Conservation (phyloP, 2,113 vertebrate genomes). For the Dasyprocta punctata region DNA sequence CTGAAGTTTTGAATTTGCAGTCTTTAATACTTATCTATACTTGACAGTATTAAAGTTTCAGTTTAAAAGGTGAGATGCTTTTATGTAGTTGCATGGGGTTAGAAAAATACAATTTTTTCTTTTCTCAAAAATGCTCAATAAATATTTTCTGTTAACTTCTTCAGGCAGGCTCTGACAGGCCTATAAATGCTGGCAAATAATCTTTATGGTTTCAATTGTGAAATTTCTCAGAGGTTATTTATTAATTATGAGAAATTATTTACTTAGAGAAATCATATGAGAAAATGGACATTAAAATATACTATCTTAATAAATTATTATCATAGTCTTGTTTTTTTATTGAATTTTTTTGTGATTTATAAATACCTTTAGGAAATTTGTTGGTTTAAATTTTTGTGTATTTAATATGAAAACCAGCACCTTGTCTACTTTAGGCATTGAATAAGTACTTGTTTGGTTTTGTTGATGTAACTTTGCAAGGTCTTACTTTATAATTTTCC, state of each 20-base stretch:
- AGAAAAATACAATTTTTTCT: slow-evolving; percentile 37
- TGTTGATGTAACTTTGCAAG: neutral
- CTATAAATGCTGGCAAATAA: neutral
- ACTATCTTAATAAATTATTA: neutral
- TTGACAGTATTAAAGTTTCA: slow-evolving; percentile 50
- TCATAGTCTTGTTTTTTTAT: neutral
- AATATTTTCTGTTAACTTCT: slow-evolving; percentile 23
- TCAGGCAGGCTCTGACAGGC: neutral
- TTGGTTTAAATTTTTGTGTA: neutral
- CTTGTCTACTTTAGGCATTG: neutral
- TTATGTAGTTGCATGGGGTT: neutral
- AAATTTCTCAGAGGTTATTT: neutral
- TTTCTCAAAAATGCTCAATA: slow-evolving; percentile 14
- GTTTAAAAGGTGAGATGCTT: neutral
- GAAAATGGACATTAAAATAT: neutral
- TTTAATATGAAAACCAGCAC: neutral
- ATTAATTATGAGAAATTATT: neutral
- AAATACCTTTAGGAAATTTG: neutral
- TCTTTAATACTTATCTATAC: slow-evolving; percentile 90
- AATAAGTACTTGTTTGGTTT: neutral
- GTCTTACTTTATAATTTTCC: neutral
- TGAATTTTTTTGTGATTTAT: neutral
- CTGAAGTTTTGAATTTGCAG: slow-evolving; percentile 96
- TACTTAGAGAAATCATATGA: slow-evolving; percentile 2
- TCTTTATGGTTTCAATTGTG: neutral